Percentiles rank a stretch among this genome's conserved stretches.
Conservation (phyloP, 2,888 invertebrate species). For the Callyntrura sp. region DNA sequence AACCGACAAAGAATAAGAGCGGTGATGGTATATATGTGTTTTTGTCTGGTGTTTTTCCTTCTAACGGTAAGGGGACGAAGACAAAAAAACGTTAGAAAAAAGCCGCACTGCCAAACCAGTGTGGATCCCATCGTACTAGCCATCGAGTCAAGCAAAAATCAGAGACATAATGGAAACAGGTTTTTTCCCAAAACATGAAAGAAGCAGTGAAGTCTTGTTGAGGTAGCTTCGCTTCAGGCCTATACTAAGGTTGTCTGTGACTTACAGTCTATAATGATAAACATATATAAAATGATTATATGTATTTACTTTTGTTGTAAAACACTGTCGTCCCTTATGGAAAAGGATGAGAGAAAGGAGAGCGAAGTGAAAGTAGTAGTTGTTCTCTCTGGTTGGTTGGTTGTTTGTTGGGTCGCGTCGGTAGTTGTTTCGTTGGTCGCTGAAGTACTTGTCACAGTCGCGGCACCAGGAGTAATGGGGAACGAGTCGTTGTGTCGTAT, state of each 20-base stretch:
- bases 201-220: conserved; percentile 19
- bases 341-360: conserved; percentile 20
- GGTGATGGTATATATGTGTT: not conserved
- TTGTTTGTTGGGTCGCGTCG: conserved; percentile 17
- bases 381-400: conserved; percentile 34
- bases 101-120: not conserved
- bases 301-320: not conserved
- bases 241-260: not conserved
- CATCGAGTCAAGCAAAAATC: not conserved
- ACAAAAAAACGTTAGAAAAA: not conserved
- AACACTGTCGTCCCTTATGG: not conserved
- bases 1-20: conserved; percentile 2
- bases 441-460: not conserved
- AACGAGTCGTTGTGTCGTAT: not conserved
- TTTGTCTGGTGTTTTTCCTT: not conserved
- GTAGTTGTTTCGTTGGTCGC: conserved; percentile 21
- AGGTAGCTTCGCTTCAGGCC: conserved; percentile 34
- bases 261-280: not conserved
- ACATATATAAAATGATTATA: not conserved
- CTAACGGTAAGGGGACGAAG: not conserved
- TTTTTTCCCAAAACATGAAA: conserved; percentile 44
- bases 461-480: not conserved
- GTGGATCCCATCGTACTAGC: no score
- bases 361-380: conserved; percentile 25
- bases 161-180: conserved; percentile 39